Evolutionary conservation across 2,113 vertebrate species (phyloP), one percentile per base, ranked within the genome.

Genomic region (Psephotus haematonotus): DNA sequence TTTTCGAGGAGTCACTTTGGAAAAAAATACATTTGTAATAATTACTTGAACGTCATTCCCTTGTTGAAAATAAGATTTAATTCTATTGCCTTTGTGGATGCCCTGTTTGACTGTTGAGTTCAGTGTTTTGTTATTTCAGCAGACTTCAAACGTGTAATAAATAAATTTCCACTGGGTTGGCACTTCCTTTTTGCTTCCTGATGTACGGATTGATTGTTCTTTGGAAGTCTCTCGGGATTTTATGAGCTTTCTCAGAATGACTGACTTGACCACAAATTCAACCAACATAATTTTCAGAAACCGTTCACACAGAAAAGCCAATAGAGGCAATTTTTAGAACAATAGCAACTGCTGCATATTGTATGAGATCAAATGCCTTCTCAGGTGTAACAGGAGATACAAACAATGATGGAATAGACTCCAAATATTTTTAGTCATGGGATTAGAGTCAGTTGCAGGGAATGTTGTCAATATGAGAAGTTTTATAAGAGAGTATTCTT

Each of bases 131-230:
- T 98, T 98, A 97, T 98, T 98, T 97, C 91, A 97, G 97, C 93
- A 95, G 93, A 93, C 97, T 97, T 98, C 96, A 97, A 98, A 96
- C 74, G 43, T 94, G 91, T 95, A 97, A 97, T 96, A 97, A 97
- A 98, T 97, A 96, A 95, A 96, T 98, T 98, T 97, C 97, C 97
- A 97, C 84, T 98, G 98, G 97, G 97, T 94, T 98, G 95, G 97
- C 93, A 97, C 95, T 98, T 98, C 98, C 98, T 97, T 97, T 97
- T 98, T 97, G 96, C 96, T 98, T 98, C 97, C 98, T 98, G 97
- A 95, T 97, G 82, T 90, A 96, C 93, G 69, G 76, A 95, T 91
- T 89, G 94, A 97, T 98, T 98, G 97, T 98, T 98, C 96, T 95
- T 95, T 94, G 92, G 70, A 65, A 74, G 55, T 93, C 97, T 90